A percentile compares a stretch with the other conserved stretches of the same genome.
Evolutionary conservation across 2,888 invertebrate genomes (phyloP).

Genomic region (Sarcophaga carnaria): DNA sequence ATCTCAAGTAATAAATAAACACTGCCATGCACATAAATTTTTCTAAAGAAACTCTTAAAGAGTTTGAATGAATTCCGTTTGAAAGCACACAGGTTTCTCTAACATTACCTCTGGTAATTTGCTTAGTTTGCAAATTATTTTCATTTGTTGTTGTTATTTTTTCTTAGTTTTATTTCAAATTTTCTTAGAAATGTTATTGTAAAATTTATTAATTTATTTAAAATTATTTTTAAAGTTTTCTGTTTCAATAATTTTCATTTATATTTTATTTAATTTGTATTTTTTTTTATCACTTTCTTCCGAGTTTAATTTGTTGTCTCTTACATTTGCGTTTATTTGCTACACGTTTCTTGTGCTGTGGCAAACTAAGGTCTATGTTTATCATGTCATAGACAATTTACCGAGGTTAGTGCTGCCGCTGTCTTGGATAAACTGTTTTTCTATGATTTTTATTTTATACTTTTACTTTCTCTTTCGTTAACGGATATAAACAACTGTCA

Average conservation of each 20-base stretch:
- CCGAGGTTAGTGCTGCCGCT: conserved; percentile 49
- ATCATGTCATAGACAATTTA: conserved; percentile 63
- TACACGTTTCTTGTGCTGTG: conserved; percentile 65
- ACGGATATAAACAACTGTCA: conserved; percentile 9
- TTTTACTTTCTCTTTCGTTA: neutral
- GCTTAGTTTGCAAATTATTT: conserved; percentile 5
- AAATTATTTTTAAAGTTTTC: neutral
- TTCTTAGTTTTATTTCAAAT: neutral
- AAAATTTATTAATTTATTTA: neutral
- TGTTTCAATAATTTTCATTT: neutral
- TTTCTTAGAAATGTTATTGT: neutral
- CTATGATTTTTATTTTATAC: neutral
- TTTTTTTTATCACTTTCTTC: neutral
- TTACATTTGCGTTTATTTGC: conserved; percentile 8
- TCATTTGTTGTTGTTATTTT: neutral
- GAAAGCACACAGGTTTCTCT: conserved; percentile 31
- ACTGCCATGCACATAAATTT: neutral
- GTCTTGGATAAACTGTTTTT: conserved; percentile 51
- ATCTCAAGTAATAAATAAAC: neutral
- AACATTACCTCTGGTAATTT: neutral
- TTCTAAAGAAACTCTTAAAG: neutral
- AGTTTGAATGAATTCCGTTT: conserved; percentile 4
- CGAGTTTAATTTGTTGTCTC: neutral
- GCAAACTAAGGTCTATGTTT: conserved; percentile 68
- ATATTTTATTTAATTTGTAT: neutral